These are phyloP conservation scores for Pycnomerus fuliginosus DNA, from an alignment of 2,888 invertebrate species.

Conservation along the genomic window DNA sequence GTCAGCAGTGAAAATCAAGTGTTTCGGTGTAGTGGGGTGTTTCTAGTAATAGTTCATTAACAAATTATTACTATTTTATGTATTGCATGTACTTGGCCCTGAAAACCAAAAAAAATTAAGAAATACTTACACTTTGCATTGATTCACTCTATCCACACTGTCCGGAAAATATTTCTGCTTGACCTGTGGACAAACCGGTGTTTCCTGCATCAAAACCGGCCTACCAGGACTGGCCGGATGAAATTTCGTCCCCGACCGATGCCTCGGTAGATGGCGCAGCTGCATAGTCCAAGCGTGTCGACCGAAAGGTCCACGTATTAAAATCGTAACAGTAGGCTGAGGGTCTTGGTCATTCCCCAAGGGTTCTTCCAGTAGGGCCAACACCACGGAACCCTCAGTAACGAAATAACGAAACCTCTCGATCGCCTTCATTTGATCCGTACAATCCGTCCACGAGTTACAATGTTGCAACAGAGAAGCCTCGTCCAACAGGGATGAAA, in stretches of 20 bases:
- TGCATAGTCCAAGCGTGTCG: constrained; percentile 94
- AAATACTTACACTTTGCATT: constrained; percentile 73
- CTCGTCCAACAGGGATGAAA: constrained; percentile 88
- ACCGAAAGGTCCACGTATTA: constrained; percentile 91
- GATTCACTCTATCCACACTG: constrained; percentile 73
- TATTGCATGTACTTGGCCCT: no score
- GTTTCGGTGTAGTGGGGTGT: no score
- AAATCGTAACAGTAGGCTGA: constrained; percentile 85
- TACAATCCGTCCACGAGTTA: constrained; percentile 59
- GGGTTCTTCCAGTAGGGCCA: constrained; percentile 89
- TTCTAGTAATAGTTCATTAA: no score
- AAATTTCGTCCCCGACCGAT: constrained; percentile 70
- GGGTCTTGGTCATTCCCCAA: constrained; percentile 82
- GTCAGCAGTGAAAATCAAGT: no score
- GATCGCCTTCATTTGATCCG: constrained; percentile 61
- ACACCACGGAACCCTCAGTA: constrained; percentile 83
- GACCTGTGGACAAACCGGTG: constrained; percentile 65
- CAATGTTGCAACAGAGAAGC: constrained; percentile 76
- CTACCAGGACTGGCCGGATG: constrained; percentile 66
- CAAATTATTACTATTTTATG: no score
- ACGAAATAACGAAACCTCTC: constrained; percentile 85
- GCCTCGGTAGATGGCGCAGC: constrained; percentile 81
- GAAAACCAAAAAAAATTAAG: not conserved
- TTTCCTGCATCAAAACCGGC: constrained; percentile 75
- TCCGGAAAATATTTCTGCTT: constrained; percentile 79